Evolutionary conservation across 2,888 invertebrate species (phyloP).

Genomic region (Drosophila monieri): DNA sequence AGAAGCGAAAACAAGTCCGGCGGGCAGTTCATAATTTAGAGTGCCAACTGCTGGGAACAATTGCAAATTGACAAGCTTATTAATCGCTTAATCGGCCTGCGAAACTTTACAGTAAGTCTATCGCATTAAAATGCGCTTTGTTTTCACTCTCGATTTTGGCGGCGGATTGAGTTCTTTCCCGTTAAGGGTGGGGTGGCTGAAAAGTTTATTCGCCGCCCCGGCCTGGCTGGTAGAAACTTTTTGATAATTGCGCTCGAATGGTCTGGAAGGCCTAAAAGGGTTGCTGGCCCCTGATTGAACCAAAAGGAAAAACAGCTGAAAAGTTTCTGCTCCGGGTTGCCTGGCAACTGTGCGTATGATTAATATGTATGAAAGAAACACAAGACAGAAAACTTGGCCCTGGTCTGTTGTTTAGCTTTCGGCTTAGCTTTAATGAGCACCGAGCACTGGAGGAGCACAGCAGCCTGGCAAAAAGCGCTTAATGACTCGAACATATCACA

Average conservation of each 20-base stretch:
- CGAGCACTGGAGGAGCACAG: constrained; percentile 20
- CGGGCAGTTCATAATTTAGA: constrained; percentile 68
- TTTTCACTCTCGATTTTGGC: constrained; percentile 24
- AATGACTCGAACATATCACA: constrained; percentile 68
- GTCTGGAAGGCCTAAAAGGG: constrained; percentile 59
- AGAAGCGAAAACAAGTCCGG: constrained; percentile 38
- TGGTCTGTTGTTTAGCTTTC: constrained; percentile 48
- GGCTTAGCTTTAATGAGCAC: constrained; percentile 65
- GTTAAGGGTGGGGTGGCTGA: not conserved
- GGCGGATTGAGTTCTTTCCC: not conserved
- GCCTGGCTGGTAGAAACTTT: constrained; percentile 61
- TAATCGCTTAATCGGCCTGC: constrained; percentile 78
- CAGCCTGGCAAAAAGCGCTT: constrained; percentile 47
- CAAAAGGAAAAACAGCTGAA: constrained; percentile 40
- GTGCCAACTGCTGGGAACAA: constrained; percentile 70
- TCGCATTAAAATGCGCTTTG: constrained; percentile 65
- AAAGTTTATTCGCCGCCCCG: constrained; percentile 53
- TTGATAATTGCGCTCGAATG: constrained; percentile 74
- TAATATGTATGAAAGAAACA: constrained; percentile 44
- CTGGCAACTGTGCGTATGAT: constrained; percentile 53
- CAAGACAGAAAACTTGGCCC: constrained; percentile 10
- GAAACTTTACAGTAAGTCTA: constrained; percentile 73
- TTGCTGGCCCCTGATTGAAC: constrained; percentile 47
- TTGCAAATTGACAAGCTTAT: constrained; percentile 78
- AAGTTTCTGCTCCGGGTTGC: constrained; percentile 32